Conservation (phyloP, 1,140 invertebrate species). For the Drosophila athabasca region DNA sequence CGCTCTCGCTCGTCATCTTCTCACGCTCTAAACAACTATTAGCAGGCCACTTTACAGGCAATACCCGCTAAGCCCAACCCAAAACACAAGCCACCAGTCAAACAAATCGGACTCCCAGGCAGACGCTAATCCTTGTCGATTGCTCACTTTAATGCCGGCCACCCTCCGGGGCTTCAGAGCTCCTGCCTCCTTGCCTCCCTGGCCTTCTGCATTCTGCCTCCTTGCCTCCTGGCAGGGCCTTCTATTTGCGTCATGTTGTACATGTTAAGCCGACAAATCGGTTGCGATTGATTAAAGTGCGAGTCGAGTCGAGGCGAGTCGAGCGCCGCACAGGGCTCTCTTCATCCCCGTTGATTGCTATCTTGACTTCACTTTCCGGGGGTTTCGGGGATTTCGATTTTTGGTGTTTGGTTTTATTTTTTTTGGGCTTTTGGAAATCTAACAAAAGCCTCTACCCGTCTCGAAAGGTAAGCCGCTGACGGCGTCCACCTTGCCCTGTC, state of each 20-base stretch:
- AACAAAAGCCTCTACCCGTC: constrained; percentile 39
- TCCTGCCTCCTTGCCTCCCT: not conserved
- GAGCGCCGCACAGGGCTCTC: constrained; percentile 8
- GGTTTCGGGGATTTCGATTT: constrained; percentile 1
- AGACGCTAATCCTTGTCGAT: constrained; percentile 73
- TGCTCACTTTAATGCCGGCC: constrained; percentile 76
- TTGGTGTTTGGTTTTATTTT: constrained; percentile 1
- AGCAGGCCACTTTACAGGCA: constrained; percentile 71
- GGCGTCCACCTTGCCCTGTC: constrained; percentile 62
- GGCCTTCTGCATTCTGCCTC: not conserved
- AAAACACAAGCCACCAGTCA: constrained; percentile 31
- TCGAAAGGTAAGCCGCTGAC: constrained; percentile 68
- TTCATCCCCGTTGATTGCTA: constrained; percentile 55
- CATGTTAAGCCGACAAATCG: constrained; percentile 84
- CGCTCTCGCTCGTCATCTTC: constrained; percentile 37
- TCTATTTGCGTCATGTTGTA: constrained; percentile 81
- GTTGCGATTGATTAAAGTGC: constrained; percentile 83
- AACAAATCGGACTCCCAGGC: constrained; percentile 20
- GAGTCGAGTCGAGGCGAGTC: constrained; percentile 17
- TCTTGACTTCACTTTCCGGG: constrained; percentile 70
- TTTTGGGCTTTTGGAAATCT: constrained; percentile 45
- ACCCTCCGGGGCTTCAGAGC: constrained; percentile 43
- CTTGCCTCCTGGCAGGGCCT: constrained; percentile 2
- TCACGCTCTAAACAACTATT: constrained; percentile 71
- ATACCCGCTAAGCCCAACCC: constrained; percentile 63